Percentiles rank a stretch among this genome's conserved stretches.
Evolutionary conservation across 2,888 invertebrate genomes (phyloP).

Genomic region (Elgonia sp.): DNA sequence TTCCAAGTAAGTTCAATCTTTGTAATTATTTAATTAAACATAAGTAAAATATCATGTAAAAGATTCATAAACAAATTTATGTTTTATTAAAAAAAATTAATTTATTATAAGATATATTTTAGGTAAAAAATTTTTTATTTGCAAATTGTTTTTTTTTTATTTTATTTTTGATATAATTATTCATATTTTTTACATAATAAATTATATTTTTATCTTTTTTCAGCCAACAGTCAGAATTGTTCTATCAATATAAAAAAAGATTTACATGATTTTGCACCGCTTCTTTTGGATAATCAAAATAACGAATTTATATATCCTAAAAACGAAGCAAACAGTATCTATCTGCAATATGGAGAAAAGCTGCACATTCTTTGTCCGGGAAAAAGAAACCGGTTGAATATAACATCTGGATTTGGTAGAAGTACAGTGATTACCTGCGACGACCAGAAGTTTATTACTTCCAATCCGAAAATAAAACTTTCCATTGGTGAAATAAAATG

Average conservation of each 20-base stretch:
- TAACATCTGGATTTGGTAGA: conserved; percentile 4
- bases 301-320: conserved; percentile 47
- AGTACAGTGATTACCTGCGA: conserved; percentile 19
- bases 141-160: too few relatives aligned
- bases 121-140: too few relatives aligned
- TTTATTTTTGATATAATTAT: too few relatives aligned
- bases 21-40: background rate
- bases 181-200: too few relatives aligned
- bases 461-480: background rate
- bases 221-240: conserved; percentile 31
- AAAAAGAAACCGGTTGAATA: conserved; percentile 42
- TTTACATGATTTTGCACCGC: conserved; percentile 47
- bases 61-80: too few relatives aligned
- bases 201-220: background rate
- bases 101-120: too few relatives aligned
- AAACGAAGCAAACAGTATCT: conserved; percentile 14
- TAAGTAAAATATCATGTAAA: too few relatives aligned
- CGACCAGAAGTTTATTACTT: background rate
- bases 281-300: conserved; percentile 7
- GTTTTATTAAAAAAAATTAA: too few relatives aligned
- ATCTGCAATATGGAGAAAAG: conserved; percentile 35
- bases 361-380: conserved; percentile 45
- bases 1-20: conserved; percentile 5
- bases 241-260: conserved; percentile 33
- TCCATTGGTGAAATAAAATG: conserved; percentile 40